These are phyloP conservation scores for Rhea americana DNA, from an alignment of 2,113 vertebrate genomes.

Conservation along the genomic window DNA sequence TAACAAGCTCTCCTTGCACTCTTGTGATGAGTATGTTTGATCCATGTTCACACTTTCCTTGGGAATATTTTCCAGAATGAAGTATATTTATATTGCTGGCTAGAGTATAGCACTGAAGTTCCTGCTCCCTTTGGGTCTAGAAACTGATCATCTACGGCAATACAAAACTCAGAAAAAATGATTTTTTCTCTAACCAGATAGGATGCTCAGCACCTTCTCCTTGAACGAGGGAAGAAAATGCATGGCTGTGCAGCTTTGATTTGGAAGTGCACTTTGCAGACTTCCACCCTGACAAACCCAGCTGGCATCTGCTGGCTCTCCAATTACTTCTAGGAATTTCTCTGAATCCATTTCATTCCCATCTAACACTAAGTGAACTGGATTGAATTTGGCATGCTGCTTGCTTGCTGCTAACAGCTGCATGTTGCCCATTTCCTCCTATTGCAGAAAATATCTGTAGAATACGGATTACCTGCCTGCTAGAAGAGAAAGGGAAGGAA, in stretches of 20 bases:
- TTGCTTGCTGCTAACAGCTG: not conserved
- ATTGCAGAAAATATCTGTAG: not conserved
- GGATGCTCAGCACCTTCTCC: fast-evolving
- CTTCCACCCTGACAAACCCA: not conserved
- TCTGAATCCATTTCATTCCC: not conserved
- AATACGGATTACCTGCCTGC: not conserved
- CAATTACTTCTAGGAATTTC: not conserved
- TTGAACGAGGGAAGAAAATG: not conserved
- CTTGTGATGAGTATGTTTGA: not conserved
- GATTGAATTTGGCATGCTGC: not conserved
- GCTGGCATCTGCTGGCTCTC: not conserved
- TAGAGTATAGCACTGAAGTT: not conserved
- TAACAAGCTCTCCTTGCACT: fast-evolving
- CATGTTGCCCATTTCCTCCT: not conserved
- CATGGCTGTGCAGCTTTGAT: not conserved
- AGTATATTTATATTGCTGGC: not conserved
- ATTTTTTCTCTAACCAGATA: not conserved
- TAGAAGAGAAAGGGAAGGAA: not conserved
- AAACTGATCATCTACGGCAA: not conserved
- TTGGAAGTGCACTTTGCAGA: not conserved
- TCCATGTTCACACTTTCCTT: not conserved
- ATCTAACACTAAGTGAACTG: not conserved
- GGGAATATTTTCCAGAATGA: not conserved
- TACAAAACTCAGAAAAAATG: not conserved
- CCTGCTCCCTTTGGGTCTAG: not conserved